Percentiles rank a stretch among this genome's conserved stretches.
Evolutionary conservation across 1,140 invertebrate genomes (phyloP).

Genomic region (Rhopalosiphum maidis): DNA sequence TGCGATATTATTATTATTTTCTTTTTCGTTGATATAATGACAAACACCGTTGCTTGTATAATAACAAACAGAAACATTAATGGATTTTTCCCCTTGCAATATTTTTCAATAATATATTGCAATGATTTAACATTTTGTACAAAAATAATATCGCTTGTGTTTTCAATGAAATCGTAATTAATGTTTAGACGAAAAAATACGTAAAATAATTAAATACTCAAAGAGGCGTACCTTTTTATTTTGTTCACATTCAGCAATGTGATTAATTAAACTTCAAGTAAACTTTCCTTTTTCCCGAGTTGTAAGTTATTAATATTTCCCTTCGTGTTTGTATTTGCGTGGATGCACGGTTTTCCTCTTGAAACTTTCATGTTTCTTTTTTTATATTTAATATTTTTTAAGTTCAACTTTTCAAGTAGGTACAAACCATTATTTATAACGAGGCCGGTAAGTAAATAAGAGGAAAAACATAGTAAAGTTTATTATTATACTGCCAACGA

Average conservation of each 20-base stretch:
- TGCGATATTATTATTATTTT: not conserved
- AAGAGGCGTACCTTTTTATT: conserved; percentile 41
- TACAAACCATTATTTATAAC: conserved; percentile 49
- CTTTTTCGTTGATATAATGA: conserved; percentile 22
- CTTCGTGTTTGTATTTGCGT: conserved; percentile 49
- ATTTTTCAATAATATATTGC: conserved; percentile 40
- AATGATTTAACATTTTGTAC: conserved; percentile 15
- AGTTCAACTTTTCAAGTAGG: conserved; percentile 46
- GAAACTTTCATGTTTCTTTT: conserved; percentile 44
- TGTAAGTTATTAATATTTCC: conserved; percentile 56
- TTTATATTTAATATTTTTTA: conserved; percentile 18
- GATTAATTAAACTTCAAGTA: conserved; percentile 54
- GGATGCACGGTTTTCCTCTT: conserved; percentile 41
- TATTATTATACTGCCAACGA: not conserved
- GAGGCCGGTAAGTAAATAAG: conserved; percentile 25
- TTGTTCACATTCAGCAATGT: conserved; percentile 46
- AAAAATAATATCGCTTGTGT: not conserved
- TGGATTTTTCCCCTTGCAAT: conserved; percentile 36
- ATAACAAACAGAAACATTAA: conserved; percentile 51
- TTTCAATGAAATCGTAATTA: conserved; percentile 51
- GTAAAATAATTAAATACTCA: conserved; percentile 52
- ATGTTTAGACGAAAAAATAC: conserved; percentile 51
- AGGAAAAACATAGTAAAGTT: not conserved
- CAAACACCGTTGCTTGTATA: conserved; percentile 40
- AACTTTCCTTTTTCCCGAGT: conserved; percentile 37